Evolutionary conservation across 2,888 invertebrate genomes (phyloP).

Genomic region (Trissonchulus latispiculum): DNA sequence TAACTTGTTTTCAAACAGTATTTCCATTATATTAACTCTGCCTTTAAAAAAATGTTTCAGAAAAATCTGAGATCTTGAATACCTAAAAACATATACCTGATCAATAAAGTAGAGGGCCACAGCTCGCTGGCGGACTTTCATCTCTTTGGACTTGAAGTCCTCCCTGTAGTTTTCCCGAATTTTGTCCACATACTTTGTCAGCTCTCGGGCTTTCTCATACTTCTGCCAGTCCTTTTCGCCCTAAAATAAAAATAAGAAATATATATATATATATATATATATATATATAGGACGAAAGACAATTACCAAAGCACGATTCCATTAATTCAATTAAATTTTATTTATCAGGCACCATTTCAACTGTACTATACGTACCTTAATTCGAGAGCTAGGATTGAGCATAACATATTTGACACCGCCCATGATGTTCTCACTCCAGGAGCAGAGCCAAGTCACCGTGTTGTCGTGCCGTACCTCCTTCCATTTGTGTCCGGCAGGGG

Average conservation of each 20-base stretch:
- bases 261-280: too few species aligned
- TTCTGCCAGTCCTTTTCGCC: slow-evolving; percentile 99
- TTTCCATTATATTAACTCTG: too few species aligned
- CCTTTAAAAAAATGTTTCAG: too few species aligned
- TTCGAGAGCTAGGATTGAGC: slow-evolving; percentile 94
- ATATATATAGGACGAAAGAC: too few species aligned
- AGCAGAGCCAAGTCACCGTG: slow-evolving; percentile 90
- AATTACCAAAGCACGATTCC: too few species aligned
- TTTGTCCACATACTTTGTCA: slow-evolving; percentile 81
- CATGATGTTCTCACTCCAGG: slow-evolving; percentile 92
- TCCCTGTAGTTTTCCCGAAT: slow-evolving; percentile 73
- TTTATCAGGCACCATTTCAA: too few species aligned
- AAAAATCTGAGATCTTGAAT: too few species aligned
- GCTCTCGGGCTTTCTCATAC: slow-evolving; percentile 86
- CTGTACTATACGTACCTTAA: slow-evolving; percentile 63
- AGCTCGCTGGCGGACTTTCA: slow-evolving; percentile 89
- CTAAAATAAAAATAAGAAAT: too few species aligned
- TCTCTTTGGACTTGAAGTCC: slow-evolving; percentile 97
- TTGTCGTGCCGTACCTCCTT: slow-evolving; percentile 88
- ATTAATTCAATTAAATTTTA: too few species aligned
- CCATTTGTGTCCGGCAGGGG: slow-evolving; percentile 88
- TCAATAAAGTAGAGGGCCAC: slow-evolving; percentile 99
- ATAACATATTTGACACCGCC: slow-evolving; percentile 94
- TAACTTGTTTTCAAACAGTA: too few species aligned
- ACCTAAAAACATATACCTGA: too few species aligned